Evolutionary conservation across 2,888 invertebrate species (phyloP).

Genomic region (Pheosia tremula): DNA sequence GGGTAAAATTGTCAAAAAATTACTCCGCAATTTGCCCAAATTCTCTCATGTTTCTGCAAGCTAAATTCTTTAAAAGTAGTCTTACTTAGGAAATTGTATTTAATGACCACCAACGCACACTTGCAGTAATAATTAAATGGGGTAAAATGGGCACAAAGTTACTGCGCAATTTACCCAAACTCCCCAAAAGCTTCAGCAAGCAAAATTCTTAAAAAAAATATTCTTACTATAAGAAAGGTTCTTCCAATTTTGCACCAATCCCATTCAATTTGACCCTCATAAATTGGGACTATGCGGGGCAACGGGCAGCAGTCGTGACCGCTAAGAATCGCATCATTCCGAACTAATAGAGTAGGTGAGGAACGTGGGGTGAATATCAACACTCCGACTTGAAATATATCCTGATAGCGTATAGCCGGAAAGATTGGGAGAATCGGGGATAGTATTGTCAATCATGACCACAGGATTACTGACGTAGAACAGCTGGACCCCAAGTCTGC

Average conservation of each 20-base stretch:
- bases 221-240: background rate
- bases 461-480: no score
- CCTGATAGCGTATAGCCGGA: background rate
- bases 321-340: conserved; percentile 32
- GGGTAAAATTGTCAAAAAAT: no score
- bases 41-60: no score
- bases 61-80: no score
- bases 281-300: background rate
- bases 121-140: no score
- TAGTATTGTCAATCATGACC: no score
- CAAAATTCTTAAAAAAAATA: conserved; percentile 12
- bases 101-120: no score
- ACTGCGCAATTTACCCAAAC: background rate
- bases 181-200: background rate
- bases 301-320: background rate
- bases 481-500: no score
- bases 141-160: background rate
- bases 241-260: conserved; percentile 14
- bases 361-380: conserved; percentile 24
- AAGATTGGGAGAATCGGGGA: no score
- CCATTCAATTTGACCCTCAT: conserved; percentile 20
- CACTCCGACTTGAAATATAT: background rate
- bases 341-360: conserved; percentile 24
- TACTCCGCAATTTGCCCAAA: no score
- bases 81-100: no score